Evolutionary conservation across 2,797 vertebrate species (phyloP).

Genomic region (Cetoscarus ocellatus): DNA sequence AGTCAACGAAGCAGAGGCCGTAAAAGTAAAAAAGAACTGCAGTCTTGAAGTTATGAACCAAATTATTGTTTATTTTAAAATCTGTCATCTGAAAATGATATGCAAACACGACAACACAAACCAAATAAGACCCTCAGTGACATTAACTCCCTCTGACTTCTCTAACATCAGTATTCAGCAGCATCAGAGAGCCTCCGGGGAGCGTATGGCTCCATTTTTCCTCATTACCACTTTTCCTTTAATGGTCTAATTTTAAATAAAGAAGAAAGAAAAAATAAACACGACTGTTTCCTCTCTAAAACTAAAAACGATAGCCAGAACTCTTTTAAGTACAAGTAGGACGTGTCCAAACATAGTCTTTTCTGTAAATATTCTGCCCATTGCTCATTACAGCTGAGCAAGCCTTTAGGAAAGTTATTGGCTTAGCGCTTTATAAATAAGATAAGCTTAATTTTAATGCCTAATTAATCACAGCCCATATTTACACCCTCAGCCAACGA

Average conservation of each 20-base stretch:
- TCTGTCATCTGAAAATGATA: slow-evolving; percentile 5
- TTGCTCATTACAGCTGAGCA: slow-evolving; percentile 62
- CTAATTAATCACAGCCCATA: slow-evolving; percentile 53
- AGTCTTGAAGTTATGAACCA: neutral
- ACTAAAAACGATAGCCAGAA: slow-evolving; percentile 14
- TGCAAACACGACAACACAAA: slow-evolving; percentile 17
- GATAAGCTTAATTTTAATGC: slow-evolving; percentile 39
- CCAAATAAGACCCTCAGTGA: slow-evolving; percentile 33
- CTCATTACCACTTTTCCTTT: slow-evolving; percentile 49
- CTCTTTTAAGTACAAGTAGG: slow-evolving; percentile 54
- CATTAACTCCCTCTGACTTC: slow-evolving; percentile 14
- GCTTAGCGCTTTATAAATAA: slow-evolving; percentile 51
- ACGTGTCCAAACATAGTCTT: slow-evolving; percentile 60
- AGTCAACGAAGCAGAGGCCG: too few relatives aligned
- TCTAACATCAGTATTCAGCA: slow-evolving; percentile 31
- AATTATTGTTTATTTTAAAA: slow-evolving; percentile 8
- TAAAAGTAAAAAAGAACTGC: neutral
- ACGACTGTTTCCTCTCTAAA: slow-evolving; percentile 15
- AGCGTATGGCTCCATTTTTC: slow-evolving; percentile 25
- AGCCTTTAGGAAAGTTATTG: slow-evolving; percentile 52
- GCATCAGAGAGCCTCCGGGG: slow-evolving; percentile 17
- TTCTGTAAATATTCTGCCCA: slow-evolving; percentile 40
- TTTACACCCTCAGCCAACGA: slow-evolving; percentile 36
- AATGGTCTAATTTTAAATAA: slow-evolving; percentile 49
- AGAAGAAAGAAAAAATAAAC: neutral